Base-by-base conservation (phyloP, 2,113 vertebrate genomes). In the Cervus canadensis region DNA sequence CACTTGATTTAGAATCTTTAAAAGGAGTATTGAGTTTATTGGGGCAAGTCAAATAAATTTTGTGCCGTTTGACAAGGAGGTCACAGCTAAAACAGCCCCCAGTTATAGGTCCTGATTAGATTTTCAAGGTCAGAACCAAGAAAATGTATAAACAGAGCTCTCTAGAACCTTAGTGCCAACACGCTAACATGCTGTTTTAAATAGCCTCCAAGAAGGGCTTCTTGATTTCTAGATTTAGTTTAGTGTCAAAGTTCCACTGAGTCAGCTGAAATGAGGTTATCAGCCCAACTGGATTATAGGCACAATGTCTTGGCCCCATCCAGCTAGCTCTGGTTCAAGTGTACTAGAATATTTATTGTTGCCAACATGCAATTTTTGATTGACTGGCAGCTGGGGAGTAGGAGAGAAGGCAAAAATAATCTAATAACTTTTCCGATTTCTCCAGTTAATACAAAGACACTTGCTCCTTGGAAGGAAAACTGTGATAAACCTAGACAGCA, bases 41-140 rank as follows among this genome's bases (percentile, higher is more conserved):
- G 85, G 87, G 91, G 71, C 45, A 97, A 94, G 96, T 79, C 83
- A 91, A 95, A 89, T 97, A 88, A 94, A 62, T 74, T 74, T 30
- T 57, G 45, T 71, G 95, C 91, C 57, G 64, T 62, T 96, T 96
- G 94, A 93, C 60, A 97, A 95, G 40, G 54, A 83, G 74, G 52
- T 95, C 89, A 91, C 28, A 64, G 91, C 84, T 92, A 88, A 95
- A 94, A 91, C 28, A 86, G 87, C 81, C 45, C 59, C 57, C 26
- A 43, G 52, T 64, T 94, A 33, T 1, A 74, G 62, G 36, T 89
- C 43, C 52, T 89, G 71, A 95, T 93, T 59, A 87, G 78, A 79
- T 43, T 84, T 59, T 95, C 91, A 97, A 97, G 91, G 96, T 95
- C 93, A 97, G 93, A 96, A 64, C 33, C 59, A 78, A 62, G 56